Base-by-base conservation (phyloP, 2,113 vertebrate genomes). In the Sturnus vulgaris region DNA sequence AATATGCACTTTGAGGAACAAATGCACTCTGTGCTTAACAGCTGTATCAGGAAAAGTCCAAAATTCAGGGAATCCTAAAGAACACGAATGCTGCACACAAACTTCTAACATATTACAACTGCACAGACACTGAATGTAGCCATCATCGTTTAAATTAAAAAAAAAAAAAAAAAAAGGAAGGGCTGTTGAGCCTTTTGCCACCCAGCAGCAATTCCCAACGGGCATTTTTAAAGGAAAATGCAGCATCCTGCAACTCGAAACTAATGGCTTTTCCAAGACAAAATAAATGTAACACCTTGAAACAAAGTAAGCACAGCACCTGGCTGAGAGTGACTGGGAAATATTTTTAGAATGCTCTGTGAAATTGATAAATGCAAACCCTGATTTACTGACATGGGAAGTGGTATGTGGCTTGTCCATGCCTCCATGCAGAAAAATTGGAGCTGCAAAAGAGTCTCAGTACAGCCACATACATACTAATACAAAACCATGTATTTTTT, bases 141-240 rank as follows among this genome's bases (percentile, higher is more conserved):
- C n/a, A 50, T 19, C 16, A 33, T 4, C 0, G 0, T 31, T 40
- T 63, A 46, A 10, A 44, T 33, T 1, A 4, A 35, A 3, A 40
- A 15, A 22, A 15, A 27, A 28, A 24, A 15, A n/a, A 28, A 24
- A 15, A 22, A 30, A 8, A 50, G 18, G 15, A 19, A 33, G 4
- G 44, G 28, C 25, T 47, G 21, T 7, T 19, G 25, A 70, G 24
- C 8, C 37, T 53, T 60, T 16, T 71, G 44, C 27, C 42, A 33
- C 30, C 55, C 79, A 53, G 44, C 33, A 90, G 35, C 75, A 76
- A 73, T 25, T 72, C 80, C 44, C 44, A 82, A 11, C 3, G 5
- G 47, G 65, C 15, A 30, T 19, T 71, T 70, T 52, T 5, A 78
- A 22, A 60, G 37, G 66, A 30, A 79, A 68, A 40, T 0, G 0